phyloP scores from a whole-genome alignment of 2,888 invertebrate species.

The Globia sparganii region DNA sequence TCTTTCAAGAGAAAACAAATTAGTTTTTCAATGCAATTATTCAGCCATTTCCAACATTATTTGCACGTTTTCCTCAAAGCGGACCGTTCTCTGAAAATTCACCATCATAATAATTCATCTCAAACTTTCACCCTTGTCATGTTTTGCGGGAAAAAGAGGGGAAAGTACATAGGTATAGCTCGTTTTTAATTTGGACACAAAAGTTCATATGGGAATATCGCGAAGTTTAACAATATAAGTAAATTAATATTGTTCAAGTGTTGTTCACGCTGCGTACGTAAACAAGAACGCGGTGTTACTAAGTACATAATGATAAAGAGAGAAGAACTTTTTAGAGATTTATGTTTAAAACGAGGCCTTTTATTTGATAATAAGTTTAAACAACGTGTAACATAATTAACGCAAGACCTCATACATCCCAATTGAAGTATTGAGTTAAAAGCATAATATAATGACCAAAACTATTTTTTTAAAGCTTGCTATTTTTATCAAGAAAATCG shows the following conservation, averaged over 20 bases:
- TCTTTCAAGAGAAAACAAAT: not conserved
- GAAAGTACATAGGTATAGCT: constrained; percentile 31
- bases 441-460: too few relatives aligned
- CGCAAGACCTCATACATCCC: too few relatives aligned
- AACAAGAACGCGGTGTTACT: constrained; percentile 2
- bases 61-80: constrained; percentile 49
- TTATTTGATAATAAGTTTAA: not conserved
- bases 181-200: constrained; percentile 62
- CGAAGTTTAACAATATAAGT: constrained; percentile 59
- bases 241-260: constrained; percentile 58
- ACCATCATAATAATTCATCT: constrained; percentile 59
- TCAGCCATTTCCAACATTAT: constrained; percentile 39
- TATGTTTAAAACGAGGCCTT: not conserved
- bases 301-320: not conserved
- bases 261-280: constrained; percentile 15
- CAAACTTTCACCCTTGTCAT: constrained; percentile 57
- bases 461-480: too few relatives aligned
- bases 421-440: too few relatives aligned
- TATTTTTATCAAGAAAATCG: too few relatives aligned
- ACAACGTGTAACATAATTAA: too few relatives aligned
- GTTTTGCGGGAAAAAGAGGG: constrained; percentile 49
- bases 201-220: constrained; percentile 54
- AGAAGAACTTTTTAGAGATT: not conserved
- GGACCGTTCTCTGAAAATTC: constrained; percentile 31
- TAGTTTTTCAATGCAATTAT: constrained; percentile 5